Evolutionary conservation across 2,797 vertebrate species (phyloP), one percentile per base, ranked within the genome.

Genomic region (Cetoscarus ocellatus): DNA sequence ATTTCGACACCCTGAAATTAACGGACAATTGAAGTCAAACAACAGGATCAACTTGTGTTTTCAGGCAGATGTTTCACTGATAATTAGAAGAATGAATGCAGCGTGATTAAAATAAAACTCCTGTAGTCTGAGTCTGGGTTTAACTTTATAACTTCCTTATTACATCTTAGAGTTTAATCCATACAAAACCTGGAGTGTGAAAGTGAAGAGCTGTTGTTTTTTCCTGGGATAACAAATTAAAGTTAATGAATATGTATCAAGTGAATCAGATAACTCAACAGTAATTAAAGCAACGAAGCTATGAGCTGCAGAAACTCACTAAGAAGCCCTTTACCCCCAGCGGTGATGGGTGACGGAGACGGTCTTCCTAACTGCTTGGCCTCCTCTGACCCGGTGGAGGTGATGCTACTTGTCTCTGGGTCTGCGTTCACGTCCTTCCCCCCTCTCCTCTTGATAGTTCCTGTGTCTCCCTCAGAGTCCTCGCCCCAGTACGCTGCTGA

Each of bases 401-500:
- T 92, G 89, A 98, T 83, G 91, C 95, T 96, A 85, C 96, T 96
- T 43, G 96, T 96, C 77, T 99, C 98, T 0, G 96, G 94, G 86
- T 99, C 98, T 0, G 89, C 86, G 0, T 92, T 95, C 53, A 99
- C 96, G 36, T 99, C 98, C 83, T 99, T 99, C 55, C 98, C 98
- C 27, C 98, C 98, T 79, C 97, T 92, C 70, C 98, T 93, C 90
- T 99, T 99, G 78, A 99, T 99, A 60, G 98, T 99, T 76, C 98
- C 98, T 0, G 98, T 99, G 74, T 99, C 98, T 0, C 98, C 98
- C 91, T 99, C 98, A 0, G 98, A 97, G 92, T 99, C 98, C 85
- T 99, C 98, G 35, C 97, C 98, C 98, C 98, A 99, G 89, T 97
- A 99, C 3, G 96, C 97, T 0, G 96, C 97, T 35, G 98, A 94